Conservation (phyloP, 2,888 invertebrate genomes). For the Dolichopus griseipennis region DNA sequence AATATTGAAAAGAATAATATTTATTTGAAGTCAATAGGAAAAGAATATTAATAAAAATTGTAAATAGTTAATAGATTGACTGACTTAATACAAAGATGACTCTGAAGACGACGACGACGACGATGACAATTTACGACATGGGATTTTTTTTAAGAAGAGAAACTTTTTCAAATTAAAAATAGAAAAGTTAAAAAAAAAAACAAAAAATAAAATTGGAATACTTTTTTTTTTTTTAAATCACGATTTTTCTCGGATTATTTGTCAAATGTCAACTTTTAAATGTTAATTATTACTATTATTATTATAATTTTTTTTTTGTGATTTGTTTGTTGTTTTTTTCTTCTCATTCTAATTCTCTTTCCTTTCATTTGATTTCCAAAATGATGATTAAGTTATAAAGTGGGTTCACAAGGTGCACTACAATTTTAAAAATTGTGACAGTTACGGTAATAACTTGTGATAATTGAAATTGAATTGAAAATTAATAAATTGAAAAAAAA, state of each 20-base stretch:
- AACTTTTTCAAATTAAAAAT: not conserved
- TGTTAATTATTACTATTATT: conserved; percentile 6
- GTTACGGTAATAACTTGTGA: not conserved
- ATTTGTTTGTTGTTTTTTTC: not conserved
- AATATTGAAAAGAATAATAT: not conserved
- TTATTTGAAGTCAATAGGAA: not conserved
- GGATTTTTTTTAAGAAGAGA: no score
- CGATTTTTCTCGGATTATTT: not conserved
- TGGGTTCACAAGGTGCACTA: not conserved
- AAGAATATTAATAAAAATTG: not conserved
- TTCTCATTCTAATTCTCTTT: not conserved
- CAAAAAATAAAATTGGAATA: not conserved
- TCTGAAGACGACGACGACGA: no score
- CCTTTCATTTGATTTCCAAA: not conserved
- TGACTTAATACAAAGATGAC: no score
- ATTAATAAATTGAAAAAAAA: not conserved
- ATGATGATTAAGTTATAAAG: not conserved
- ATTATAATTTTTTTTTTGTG: not conserved
- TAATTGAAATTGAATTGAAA: conserved; percentile 1
- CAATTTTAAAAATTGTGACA: conserved; percentile 1
- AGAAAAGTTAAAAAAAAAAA: not conserved
- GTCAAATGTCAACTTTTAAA: not conserved
- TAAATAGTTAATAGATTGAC: not conserved
- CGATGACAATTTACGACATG: no score
- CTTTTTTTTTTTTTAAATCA: not conserved